Conservation (phyloP, 2,888 invertebrate genomes). For the Helleia helle region DNA sequence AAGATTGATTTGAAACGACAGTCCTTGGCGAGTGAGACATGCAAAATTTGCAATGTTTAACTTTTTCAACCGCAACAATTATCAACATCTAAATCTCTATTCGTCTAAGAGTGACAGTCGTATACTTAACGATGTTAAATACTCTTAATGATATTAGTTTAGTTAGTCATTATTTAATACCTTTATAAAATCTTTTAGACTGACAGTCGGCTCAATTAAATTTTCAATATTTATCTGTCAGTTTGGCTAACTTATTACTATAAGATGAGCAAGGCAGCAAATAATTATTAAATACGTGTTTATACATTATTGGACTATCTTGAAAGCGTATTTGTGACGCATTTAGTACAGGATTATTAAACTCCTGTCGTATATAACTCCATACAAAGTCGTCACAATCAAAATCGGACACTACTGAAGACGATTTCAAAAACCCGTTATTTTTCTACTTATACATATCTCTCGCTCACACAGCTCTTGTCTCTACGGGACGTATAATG, state of each 20-base stretch:
- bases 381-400: no score
- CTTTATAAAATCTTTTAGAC: background rate
- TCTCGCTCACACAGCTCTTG: constrained; percentile 12
- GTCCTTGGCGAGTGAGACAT: background rate
- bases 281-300: no score
- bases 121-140: background rate
- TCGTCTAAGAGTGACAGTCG: background rate
- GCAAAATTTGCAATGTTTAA: background rate
- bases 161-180: background rate
- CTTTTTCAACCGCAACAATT: background rate
- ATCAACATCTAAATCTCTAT: background rate
- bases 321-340: no score
- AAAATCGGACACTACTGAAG: no score
- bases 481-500: constrained; percentile 9
- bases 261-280: no score
- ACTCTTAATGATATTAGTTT: background rate
- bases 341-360: no score
- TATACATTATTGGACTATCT: no score
- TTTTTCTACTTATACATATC: no score
- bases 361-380: no score
- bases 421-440: no score
- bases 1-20: background rate
- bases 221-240: constrained; percentile 4
- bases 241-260: no score
- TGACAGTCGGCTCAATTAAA: background rate